phyloP scores from a whole-genome alignment of 53 echinoderm and acorn worm species.

The Echinarachnius parma region DNA sequence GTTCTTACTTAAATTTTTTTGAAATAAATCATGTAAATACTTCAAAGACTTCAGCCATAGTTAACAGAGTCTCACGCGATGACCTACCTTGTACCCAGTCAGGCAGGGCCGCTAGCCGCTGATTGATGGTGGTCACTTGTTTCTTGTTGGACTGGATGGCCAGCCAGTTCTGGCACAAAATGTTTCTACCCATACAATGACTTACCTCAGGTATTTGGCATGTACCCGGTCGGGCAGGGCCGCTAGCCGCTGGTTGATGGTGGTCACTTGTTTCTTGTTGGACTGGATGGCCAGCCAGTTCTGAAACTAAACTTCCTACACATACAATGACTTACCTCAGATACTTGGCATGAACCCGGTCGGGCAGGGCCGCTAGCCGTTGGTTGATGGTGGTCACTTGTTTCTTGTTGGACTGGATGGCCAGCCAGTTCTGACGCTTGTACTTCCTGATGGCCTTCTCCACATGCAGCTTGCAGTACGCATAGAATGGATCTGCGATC shows the following conservation, averaged over 20 bases:
- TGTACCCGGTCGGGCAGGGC: conserved; percentile 31
- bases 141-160: conserved; percentile 86
- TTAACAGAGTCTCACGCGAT: not conserved
- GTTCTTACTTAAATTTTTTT: too few relatives aligned
- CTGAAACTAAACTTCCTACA: conserved; percentile 52
- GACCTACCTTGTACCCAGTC: conserved; percentile 19
- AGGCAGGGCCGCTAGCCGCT: conserved; percentile 28
- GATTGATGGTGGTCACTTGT: conserved; percentile 56
- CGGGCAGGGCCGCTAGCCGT: conserved; percentile 27
- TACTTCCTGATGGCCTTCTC: conserved; percentile 82
- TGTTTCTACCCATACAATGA: not conserved
- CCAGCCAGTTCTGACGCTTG: conserved; percentile 91
- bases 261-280: conserved; percentile 61
- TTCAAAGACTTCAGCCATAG: too few relatives aligned
- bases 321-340: conserved; percentile 3
- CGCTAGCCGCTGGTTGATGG: conserved; percentile 49
- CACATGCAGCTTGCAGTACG: conserved; percentile 98
- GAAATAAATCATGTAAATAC: not conserved
- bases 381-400: conserved; percentile 57
- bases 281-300: conserved; percentile 95
- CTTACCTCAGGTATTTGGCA: conserved; percentile 30
- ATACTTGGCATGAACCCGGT: conserved; percentile 35
- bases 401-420: conserved; percentile 81
- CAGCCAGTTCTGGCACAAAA: conserved; percentile 77
- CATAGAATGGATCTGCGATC: conserved; percentile 98